Base-by-base conservation (phyloP, 2,797 vertebrate species). In the Petrocephalus schoutedeni region DNA sequence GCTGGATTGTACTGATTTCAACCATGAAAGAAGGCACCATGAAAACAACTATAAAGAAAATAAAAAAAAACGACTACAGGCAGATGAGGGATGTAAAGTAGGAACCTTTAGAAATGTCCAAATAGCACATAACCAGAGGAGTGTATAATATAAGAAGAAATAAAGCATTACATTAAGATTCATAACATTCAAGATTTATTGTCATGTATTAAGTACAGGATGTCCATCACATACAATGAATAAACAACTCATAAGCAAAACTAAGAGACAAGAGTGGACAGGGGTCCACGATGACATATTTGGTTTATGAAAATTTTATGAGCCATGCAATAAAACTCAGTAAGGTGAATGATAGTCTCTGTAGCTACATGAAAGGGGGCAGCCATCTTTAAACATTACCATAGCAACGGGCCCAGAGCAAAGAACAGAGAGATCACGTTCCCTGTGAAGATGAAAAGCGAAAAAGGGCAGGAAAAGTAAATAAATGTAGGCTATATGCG, bases 391-490 rank as follows among this genome's bases (percentile, higher is more conserved):
- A 54, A 84, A 84, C 49, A 14, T 84, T 7, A 16, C 80, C 45
- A 84, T 84, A 54, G 80, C 80, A 84, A 82, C 77, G 1, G 8
- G 45, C 16, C 77, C 77, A 74, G 9, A 53, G 51, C 4, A 49
- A 9, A 84, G 80, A 84, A 54, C 45, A 84, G 45, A 84, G 80
- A 4, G 80, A 84, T 84, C 45, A 23, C 9, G 10, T 53, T 53
- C 49, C 49, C 80, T 84, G n/a, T 54, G 80, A 84, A 84, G 80
- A 84, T 84, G 80, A 84, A 84, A 84, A 84, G 80, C n/a, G 45
- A 84, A 84, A 84, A 84, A 80, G 74, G 74, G 41, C 74, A 80
- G 41, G 41, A 28, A 54, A 84, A 54, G 45, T 84, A 84, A 84
- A 23, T 54, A 84, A 23, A 84, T 83, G 16, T 84, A 84, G 21